Base-by-base conservation (phyloP, 2,888 invertebrate genomes). In the Eupelmus urozonus region DNA sequence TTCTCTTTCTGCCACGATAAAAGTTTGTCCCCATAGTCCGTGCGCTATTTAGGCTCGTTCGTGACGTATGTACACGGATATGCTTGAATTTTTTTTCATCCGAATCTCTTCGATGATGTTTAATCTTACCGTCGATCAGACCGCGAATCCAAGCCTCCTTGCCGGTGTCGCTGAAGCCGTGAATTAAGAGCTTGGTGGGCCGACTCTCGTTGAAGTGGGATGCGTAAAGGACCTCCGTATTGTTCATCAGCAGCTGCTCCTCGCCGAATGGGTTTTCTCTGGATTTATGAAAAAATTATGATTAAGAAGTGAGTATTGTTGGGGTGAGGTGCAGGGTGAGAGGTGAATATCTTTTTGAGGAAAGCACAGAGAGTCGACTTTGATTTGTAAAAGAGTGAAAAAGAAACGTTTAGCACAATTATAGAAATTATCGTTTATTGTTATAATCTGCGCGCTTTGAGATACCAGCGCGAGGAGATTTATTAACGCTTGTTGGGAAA, bases 181-280 rank as follows among this genome's bases (percentile, higher is more conserved):
- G 87, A 78, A 87, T 84, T 76, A 87, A 84, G 65, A 87, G 83
- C 74, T 87, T 87, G 1, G 87, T 87, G 18, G 86, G 87, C 5
- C 87, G 83, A 25, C 86, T 86, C 67, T 87, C 87, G 49, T 87
- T 87, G 72, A 87, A 87, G 18, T 87, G 87, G 7, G 87, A 87
- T 3, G 87, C 87, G 72, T 87, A 87, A n/a, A 87, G 76, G 0
- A 86, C 81, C 72, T 87, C 87, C 20, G 87, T 87, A 63, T 87
- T 85, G 62, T 87, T 87, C 59, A 87, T 49, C 20, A 85, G 80
- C 45, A 87, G 67, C 42, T 87, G 84, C 66, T 87, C 87, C 76
- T 87, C 87, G 2, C 86, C 86, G 53, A 87, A 87, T 4, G 87
- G 85, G 77, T 87, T 87, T 80, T 87, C 87, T 13, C 87, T 87